A percentile compares a stretch with the other conserved stretches of the same genome.
Evolutionary conservation across 2,888 invertebrate species (phyloP).

Genomic region (Cerceris ruficornis): DNA sequence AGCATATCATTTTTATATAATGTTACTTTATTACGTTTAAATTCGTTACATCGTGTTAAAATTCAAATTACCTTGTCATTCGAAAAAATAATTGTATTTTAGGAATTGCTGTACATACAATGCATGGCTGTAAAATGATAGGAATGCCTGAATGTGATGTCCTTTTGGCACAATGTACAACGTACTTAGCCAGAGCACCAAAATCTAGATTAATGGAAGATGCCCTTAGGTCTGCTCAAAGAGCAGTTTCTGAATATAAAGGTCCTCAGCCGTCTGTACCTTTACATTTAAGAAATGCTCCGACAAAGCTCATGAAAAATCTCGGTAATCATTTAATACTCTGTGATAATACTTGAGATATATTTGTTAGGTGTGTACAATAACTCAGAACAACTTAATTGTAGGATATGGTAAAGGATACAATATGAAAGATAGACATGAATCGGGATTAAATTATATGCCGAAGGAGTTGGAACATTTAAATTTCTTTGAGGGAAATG

Average conservation of each 20-base stretch:
- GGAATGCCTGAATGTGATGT: slow-evolving; percentile 93
- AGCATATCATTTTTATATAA: slow-evolving; percentile 31
- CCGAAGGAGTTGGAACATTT: slow-evolving; percentile 86
- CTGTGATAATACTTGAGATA: background rate
- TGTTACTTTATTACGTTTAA: background rate
- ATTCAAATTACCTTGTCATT: background rate
- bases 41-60: background rate
- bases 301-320: slow-evolving; percentile 89
- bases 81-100: slow-evolving; percentile 1
- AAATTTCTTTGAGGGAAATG: slow-evolving; percentile 83
- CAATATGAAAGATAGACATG: slow-evolving; percentile 83
- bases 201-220: slow-evolving; percentile 85
- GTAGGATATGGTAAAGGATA: slow-evolving; percentile 87
- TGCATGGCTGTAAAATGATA: slow-evolving; percentile 90
- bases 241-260: slow-evolving; percentile 84
- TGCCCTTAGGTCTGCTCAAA: slow-evolving; percentile 85
- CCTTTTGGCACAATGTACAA: slow-evolving; percentile 89
- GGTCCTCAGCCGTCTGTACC: slow-evolving; percentile 90
- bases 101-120: slow-evolving; percentile 89
- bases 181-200: slow-evolving; percentile 89
- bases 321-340: slow-evolving; percentile 83
- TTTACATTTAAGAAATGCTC: slow-evolving; percentile 89
- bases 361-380: slow-evolving; percentile 4
- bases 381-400: slow-evolving; percentile 35
- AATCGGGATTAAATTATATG: slow-evolving; percentile 85